A percentile compares a stretch with the other conserved stretches of the same genome.
phyloP scores from a whole-genome alignment of 2,888 invertebrate genomes.

The Tetragonula carbonaria region DNA sequence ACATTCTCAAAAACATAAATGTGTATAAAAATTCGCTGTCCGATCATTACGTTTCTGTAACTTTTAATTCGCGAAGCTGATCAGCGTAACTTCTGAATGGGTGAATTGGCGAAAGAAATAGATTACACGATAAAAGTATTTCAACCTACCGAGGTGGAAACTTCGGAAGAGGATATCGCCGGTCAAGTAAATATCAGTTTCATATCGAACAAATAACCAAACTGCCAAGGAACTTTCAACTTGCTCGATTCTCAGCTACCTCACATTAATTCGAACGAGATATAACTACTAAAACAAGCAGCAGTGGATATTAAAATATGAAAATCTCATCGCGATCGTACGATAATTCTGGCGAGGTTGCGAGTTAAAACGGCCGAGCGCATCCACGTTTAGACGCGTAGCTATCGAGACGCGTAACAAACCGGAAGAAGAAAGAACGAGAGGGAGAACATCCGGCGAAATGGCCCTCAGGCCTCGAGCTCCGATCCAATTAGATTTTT shows the following conservation, averaged over 20 bases:
- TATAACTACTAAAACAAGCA: neutral
- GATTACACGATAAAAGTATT: neutral
- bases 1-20: too few relatives aligned
- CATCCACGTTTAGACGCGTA: constrained; percentile 32
- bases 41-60: neutral
- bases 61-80: neutral
- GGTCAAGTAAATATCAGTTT: neutral
- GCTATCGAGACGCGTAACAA: constrained; percentile 20
- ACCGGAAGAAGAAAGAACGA: constrained; percentile 33
- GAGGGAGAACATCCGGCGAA: constrained; percentile 58
- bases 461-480: constrained; percentile 71
- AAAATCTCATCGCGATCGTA: neutral
- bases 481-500: constrained; percentile 80
- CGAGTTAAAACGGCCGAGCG: neutral
- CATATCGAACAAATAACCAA: too few relatives aligned
- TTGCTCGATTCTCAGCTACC: neutral
- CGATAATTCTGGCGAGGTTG: neutral
- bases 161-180: neutral
- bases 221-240: neutral
- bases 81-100: neutral
- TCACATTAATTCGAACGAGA: neutral
- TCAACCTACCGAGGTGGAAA: neutral
- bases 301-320: neutral
- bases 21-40: too few relatives aligned
- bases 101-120: neutral